Evolutionary conservation across 2,113 vertebrate genomes (phyloP).

Genomic region (Chrysochloris asiatica): DNA sequence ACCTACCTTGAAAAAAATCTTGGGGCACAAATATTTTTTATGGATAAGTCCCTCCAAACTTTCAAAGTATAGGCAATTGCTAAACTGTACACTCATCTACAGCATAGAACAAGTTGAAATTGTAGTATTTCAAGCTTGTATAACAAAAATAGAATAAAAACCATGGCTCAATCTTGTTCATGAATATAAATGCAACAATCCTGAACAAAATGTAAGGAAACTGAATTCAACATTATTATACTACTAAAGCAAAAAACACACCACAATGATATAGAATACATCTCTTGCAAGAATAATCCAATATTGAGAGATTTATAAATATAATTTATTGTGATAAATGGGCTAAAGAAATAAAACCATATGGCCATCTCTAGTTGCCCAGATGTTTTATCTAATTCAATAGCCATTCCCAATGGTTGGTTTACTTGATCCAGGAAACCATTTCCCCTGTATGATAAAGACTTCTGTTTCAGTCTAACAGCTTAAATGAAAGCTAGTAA

Average conservation of each 20-base stretch:
- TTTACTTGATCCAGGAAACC: slow-evolving; percentile 20
- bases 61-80: slow-evolving; percentile 30
- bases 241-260: not conserved
- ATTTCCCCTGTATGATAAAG: slow-evolving; percentile 43
- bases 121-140: not conserved
- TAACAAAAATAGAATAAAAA: slow-evolving; percentile 49
- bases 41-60: slow-evolving; percentile 16
- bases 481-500: slow-evolving; percentile 52
- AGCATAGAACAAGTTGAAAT: not conserved
- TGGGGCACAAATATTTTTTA: not conserved
- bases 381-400: slow-evolving; percentile 52
- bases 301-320: slow-evolving; percentile 22
- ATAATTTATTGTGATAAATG: slow-evolving; percentile 41
- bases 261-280: slow-evolving; percentile 18
- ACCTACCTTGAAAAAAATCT: not conserved
- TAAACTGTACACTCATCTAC: slow-evolving; percentile 26
- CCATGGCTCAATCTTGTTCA: slow-evolving; percentile 10
- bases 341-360: slow-evolving; percentile 31
- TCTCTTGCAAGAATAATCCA: slow-evolving; percentile 55
- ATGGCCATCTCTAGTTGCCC: slow-evolving; percentile 32
- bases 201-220: slow-evolving; percentile 46
- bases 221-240: slow-evolving; percentile 53
- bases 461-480: slow-evolving; percentile 35
- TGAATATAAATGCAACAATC: slow-evolving; percentile 55
- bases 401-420: slow-evolving; percentile 49